Evolutionary conservation across 2,888 invertebrate species (phyloP).

Genomic region (Ligdia adustata): DNA sequence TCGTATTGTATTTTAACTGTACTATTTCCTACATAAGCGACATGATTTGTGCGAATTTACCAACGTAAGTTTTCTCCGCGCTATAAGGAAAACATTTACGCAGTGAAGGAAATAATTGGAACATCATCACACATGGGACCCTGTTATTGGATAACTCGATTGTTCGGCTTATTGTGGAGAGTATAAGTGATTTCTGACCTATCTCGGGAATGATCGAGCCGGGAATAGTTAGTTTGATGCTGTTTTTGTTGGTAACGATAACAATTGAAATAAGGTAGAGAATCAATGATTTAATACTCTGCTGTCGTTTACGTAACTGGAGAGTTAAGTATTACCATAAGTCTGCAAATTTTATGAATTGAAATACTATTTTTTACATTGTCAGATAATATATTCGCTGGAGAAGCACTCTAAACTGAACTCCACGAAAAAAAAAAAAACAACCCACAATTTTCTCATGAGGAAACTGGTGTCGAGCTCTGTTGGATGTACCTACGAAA

Average conservation of each 20-base stretch:
- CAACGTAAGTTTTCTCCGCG: slow-evolving; percentile 2
- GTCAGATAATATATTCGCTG: no score
- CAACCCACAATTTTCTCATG: no score
- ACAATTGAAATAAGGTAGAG: slow-evolving; percentile 2
- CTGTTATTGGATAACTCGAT: slow-evolving; percentile 36
- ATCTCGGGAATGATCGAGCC: slow-evolving; percentile 12
- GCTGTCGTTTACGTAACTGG: no score
- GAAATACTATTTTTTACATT: no score
- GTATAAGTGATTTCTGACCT: slow-evolving; percentile 23
- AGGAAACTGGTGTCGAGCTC: no score
- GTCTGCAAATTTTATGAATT: no score
- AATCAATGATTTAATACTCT: no score
- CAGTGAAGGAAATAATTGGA: slow-evolving; percentile 40
- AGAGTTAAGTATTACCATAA: no score
- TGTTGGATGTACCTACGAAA: no score
- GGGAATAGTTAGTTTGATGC: slow-evolving; percentile 4
- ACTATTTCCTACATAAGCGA: slow-evolving; percentile 1
- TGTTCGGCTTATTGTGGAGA: slow-evolving; percentile 26
- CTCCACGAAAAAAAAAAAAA: no score
- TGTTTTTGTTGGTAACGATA: slow-evolving; percentile 1
- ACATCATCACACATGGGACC: slow-evolving; percentile 44
- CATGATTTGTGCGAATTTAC: slow-evolving; percentile 28
- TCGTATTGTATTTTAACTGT: no score
- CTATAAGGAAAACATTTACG: slow-evolving; percentile 43
- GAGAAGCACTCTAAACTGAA: no score